These are phyloP conservation scores for Tetrao urogallus DNA, from an alignment of 2,113 vertebrate genomes.

Conservation along the genomic window DNA sequence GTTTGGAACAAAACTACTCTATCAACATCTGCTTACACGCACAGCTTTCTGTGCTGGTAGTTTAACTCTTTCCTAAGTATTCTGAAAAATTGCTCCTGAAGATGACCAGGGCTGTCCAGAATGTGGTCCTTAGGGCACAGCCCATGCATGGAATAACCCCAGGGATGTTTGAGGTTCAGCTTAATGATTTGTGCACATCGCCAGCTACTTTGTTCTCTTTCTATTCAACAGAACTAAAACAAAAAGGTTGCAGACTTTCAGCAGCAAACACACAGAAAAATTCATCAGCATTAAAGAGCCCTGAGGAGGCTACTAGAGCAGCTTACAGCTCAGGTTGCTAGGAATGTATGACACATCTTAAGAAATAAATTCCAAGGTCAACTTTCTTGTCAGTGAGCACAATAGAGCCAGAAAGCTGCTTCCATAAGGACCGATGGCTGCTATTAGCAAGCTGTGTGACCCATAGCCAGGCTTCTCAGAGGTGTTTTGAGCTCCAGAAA, in stretches of 20 bases:
- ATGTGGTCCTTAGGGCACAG: not conserved
- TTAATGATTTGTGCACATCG: not conserved
- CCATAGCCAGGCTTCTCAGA: not conserved
- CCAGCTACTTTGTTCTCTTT: not conserved
- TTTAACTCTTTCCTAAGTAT: not conserved
- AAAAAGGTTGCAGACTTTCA: not conserved
- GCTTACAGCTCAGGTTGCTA: not conserved
- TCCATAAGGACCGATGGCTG: not conserved
- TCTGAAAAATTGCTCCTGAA: not conserved
- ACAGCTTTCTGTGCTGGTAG: not conserved
- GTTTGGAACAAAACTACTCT: not conserved
- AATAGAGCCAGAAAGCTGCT: not conserved
- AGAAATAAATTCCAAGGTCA: constrained; percentile 4
- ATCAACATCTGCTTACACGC: not conserved
- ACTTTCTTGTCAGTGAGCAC: not conserved
- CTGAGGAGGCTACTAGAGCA: not conserved
- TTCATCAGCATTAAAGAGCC: not conserved
- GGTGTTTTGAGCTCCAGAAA: not conserved
- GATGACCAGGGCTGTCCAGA: not conserved
- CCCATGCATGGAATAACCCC: not conserved
- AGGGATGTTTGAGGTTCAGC: not conserved
- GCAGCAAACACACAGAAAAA: not conserved
- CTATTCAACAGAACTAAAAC: not conserved
- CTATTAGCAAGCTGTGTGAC: not conserved
- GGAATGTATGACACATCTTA: not conserved